Conservation (phyloP, 2,113 vertebrate genomes). For the Zonotrichia leucophrys region DNA sequence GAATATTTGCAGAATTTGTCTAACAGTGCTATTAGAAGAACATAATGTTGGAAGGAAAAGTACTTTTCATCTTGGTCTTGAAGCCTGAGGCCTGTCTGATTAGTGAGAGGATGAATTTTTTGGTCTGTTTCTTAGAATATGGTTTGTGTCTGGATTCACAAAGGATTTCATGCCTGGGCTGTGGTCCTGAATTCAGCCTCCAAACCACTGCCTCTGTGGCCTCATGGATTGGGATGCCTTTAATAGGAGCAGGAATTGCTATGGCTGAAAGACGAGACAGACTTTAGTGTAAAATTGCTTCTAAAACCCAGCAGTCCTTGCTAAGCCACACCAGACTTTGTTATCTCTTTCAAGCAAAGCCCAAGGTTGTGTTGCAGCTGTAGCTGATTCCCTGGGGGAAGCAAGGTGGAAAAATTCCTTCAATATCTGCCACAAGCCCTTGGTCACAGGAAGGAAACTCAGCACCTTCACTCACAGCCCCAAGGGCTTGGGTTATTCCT, state of each 20-base stretch:
- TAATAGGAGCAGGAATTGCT: not conserved
- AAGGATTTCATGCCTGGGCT: not conserved
- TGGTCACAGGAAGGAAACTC: not conserved
- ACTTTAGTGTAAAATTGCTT: not conserved
- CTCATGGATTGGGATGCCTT: not conserved
- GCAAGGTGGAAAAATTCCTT: not conserved
- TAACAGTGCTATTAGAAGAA: not conserved
- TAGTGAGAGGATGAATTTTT: not conserved
- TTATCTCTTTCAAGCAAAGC: not conserved
- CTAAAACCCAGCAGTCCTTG: not conserved
- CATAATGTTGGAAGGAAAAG: not conserved
- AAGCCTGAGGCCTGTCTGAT: not conserved
- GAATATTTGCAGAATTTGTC: conserved; percentile 4
- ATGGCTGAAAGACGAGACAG: not conserved
- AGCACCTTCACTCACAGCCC: not conserved
- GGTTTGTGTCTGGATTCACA: not conserved
- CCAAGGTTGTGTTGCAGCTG: not conserved
- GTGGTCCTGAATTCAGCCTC: not conserved
- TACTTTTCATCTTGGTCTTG: not conserved
- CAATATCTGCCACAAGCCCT: not conserved
- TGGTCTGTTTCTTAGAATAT: not conserved
- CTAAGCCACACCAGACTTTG: rapidly evolving
- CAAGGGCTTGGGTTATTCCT: not conserved
- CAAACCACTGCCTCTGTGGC: not conserved
- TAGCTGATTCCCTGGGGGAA: not conserved